Evolutionary conservation across 2,113 vertebrate genomes (phyloP).

Genomic region (Acanthisitta chloris): DNA sequence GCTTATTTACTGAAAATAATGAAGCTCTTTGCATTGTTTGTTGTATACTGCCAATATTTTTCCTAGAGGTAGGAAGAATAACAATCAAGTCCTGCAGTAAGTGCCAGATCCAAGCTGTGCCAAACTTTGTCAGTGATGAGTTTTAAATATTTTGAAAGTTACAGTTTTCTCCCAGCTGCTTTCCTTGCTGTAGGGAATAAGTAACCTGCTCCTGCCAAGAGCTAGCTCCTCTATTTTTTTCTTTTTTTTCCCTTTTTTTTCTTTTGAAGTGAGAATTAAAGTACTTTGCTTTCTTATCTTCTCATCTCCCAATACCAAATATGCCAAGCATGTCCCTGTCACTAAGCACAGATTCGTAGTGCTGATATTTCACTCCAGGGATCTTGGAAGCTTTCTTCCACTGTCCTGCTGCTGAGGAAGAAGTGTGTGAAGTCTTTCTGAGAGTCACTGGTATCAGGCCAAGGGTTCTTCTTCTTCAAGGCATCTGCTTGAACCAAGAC

Average conservation of each 20-base stretch:
- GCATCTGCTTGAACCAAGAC: too few relatives aligned
- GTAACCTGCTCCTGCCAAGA: neutral
- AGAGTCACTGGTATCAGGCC: neutral
- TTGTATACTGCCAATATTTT: neutral
- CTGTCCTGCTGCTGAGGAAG: neutral
- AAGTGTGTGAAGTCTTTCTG: neutral
- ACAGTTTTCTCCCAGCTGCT: neutral
- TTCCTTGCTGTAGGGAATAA: neutral
- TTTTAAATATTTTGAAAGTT: slow-evolving; percentile 48
- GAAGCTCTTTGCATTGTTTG: neutral
- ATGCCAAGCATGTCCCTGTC: neutral
- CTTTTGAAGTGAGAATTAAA: neutral
- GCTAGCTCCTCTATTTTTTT: neutral
- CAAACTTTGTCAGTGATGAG: neutral
- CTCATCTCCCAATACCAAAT: neutral
- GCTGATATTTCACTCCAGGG: neutral
- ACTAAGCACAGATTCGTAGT: neutral
- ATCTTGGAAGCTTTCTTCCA: neutral
- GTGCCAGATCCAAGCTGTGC: neutral
- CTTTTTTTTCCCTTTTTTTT: neutral
- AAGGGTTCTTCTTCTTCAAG: neutral
- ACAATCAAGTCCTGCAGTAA: neutral
- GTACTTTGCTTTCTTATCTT: neutral
- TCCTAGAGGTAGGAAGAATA: neutral
- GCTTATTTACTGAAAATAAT: neutral